phyloP scores from a whole-genome alignment of 2,113 vertebrate species.

The Bufo gargarizans region DNA sequence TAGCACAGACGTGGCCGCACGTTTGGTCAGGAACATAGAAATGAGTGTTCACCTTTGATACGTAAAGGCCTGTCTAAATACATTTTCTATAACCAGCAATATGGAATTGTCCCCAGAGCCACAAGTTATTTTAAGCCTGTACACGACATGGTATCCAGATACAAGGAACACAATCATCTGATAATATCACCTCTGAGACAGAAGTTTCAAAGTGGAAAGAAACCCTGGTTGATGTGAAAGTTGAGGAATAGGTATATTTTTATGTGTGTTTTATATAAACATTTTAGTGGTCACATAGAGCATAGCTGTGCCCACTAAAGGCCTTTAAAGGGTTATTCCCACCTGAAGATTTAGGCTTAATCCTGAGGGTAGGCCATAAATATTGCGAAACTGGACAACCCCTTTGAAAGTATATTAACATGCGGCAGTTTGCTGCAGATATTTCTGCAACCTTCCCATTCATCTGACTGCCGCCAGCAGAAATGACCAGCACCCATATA shows the following conservation, averaged over 20 bases:
- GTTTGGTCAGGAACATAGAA: neutral
- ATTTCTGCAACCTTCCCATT: too few relatives aligned
- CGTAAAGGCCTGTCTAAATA: neutral
- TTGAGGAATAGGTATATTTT: neutral
- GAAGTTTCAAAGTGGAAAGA: neutral
- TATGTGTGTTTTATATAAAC: neutral
- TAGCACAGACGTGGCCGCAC: neutral
- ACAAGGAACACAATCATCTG: conserved; percentile 10
- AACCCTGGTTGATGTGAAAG: neutral
- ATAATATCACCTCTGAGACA: neutral
- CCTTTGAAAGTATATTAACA: too few relatives aligned
- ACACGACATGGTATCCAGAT: neutral
- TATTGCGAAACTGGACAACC: too few relatives aligned
- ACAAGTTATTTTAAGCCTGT: neutral
- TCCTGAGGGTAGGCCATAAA: too few relatives aligned
- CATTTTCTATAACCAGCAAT: neutral
- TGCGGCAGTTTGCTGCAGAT: too few relatives aligned
- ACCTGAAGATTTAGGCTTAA: too few relatives aligned
- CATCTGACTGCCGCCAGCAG: too few relatives aligned
- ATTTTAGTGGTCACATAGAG: neutral
- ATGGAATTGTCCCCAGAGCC: neutral
- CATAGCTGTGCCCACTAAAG: too few relatives aligned
- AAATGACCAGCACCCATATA: neutral
- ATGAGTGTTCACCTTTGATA: neutral
- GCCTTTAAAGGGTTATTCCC: too few relatives aligned